Evolutionary conservation across 2,888 invertebrate genomes (phyloP).

Genomic region (Pseudanteris insignis): DNA sequence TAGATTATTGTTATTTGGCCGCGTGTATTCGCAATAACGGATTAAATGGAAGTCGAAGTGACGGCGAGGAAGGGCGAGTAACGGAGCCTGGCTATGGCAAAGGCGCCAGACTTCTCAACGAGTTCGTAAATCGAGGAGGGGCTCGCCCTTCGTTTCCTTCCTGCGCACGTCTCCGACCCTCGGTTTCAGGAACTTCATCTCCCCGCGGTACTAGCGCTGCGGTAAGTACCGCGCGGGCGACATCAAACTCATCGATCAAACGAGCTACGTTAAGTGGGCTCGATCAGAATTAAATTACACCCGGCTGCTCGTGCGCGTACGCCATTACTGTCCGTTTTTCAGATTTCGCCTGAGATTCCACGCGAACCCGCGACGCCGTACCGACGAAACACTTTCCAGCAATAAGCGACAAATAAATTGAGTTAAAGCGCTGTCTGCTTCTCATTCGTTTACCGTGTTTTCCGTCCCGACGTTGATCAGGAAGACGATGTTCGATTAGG

Average conservation of each 20-base stretch:
- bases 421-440: no score
- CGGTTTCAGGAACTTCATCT: slow-evolving; percentile 28
- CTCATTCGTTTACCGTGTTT: no score
- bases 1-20: slow-evolving; percentile 39
- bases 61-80: slow-evolving; percentile 29
- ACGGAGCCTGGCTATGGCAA: slow-evolving; percentile 34
- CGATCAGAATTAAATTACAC: slow-evolving; percentile 37
- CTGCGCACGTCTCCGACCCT: slow-evolving; percentile 44
- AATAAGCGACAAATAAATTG: slow-evolving; percentile 13
- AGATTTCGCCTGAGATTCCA: slow-evolving; percentile 18
- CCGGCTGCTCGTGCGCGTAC: slow-evolving; percentile 9
- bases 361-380: neutral
- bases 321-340: slow-evolving; percentile 17
- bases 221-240: slow-evolving; percentile 36
- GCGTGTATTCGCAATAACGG: slow-evolving; percentile 40
- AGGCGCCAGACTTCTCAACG: slow-evolving; percentile 55
- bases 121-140: slow-evolving; percentile 58
- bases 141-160: slow-evolving; percentile 50
- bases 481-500: slow-evolving; percentile 8
- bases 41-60: slow-evolving; percentile 43
- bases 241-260: slow-evolving; percentile 42
- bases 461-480: no score
- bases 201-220: slow-evolving; percentile 32
- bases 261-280: slow-evolving; percentile 24
- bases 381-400: slow-evolving; percentile 16